Evolutionary conservation across 2,113 vertebrate species (phyloP).

Genomic region (Sapayoa aenigma): DNA sequence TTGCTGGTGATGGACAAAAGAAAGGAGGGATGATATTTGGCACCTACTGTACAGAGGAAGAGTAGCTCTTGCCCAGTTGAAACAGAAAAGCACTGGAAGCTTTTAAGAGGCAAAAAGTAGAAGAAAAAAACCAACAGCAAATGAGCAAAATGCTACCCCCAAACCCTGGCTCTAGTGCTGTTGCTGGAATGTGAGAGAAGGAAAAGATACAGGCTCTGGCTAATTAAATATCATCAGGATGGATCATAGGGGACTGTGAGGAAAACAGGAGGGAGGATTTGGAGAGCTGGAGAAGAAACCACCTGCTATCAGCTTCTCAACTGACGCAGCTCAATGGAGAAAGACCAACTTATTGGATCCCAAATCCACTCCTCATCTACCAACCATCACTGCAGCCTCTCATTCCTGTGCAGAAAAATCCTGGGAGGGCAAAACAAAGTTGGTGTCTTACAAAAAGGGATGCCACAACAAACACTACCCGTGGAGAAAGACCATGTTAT

Average conservation of each 20-base stretch:
- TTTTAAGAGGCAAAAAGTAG: neutral
- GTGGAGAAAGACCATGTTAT: neutral
- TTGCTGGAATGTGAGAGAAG: neutral
- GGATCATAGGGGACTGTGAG: neutral
- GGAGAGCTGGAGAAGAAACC: neutral
- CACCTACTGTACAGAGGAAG: neutral
- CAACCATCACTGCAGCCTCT: neutral
- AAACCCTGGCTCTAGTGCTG: neutral
- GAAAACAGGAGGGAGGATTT: neutral
- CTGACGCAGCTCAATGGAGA: neutral
- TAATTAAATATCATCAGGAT: neutral
- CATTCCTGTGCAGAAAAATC: neutral
- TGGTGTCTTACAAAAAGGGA: neutral
- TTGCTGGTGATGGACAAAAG: slow-evolving; percentile 68
- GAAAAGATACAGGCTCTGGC: neutral
- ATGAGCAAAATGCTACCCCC: neutral
- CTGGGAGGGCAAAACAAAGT: neutral
- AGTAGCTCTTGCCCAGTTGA: neutral
- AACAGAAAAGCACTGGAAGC: neutral
- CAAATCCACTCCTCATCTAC: neutral
- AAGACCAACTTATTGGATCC: neutral
- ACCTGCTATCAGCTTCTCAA: neutral
- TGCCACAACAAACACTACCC: neutral
- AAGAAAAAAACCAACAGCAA: neutral
- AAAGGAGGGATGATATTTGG: slow-evolving; percentile 44